These are phyloP conservation scores for Picus viridis DNA, from an alignment of 2,797 vertebrate species.

Conservation along the genomic window DNA sequence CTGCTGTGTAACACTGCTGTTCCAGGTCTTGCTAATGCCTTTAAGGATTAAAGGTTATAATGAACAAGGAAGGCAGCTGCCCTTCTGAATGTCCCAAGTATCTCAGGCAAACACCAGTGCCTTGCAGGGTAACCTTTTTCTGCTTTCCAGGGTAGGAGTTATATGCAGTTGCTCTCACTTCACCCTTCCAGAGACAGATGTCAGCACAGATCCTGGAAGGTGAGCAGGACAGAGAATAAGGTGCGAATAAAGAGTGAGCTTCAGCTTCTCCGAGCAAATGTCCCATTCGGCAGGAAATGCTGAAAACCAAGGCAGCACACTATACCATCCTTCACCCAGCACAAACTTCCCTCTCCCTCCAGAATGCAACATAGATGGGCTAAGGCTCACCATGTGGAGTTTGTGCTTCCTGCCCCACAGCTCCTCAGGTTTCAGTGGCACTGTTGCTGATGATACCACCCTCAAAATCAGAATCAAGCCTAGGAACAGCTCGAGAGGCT, in stretches of 20 bases:
- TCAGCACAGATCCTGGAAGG: background rate
- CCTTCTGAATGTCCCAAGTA: background rate
- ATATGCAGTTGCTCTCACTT: background rate
- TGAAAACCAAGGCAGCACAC: background rate
- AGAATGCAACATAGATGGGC: rapidly evolving
- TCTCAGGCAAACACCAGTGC: slow-evolving; percentile 1
- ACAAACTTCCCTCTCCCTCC: background rate
- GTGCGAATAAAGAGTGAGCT: background rate
- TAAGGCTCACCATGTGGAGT: rapidly evolving
- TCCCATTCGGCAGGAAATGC: background rate
- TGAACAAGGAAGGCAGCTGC: background rate
- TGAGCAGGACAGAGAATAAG: background rate
- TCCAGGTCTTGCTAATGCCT: background rate
- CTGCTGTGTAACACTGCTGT: background rate
- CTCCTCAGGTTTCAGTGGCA: rapidly evolving
- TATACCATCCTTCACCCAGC: background rate
- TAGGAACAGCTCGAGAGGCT: background rate
- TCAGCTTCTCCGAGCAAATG: background rate
- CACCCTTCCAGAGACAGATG: background rate
- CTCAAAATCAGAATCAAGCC: background rate
- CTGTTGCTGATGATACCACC: background rate
- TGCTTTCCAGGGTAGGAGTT: background rate
- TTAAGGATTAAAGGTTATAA: background rate
- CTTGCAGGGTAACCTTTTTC: background rate
- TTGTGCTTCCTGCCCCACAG: rapidly evolving